Base-by-base conservation (phyloP, 2,113 vertebrate genomes). In the Helogale parvula region DNA sequence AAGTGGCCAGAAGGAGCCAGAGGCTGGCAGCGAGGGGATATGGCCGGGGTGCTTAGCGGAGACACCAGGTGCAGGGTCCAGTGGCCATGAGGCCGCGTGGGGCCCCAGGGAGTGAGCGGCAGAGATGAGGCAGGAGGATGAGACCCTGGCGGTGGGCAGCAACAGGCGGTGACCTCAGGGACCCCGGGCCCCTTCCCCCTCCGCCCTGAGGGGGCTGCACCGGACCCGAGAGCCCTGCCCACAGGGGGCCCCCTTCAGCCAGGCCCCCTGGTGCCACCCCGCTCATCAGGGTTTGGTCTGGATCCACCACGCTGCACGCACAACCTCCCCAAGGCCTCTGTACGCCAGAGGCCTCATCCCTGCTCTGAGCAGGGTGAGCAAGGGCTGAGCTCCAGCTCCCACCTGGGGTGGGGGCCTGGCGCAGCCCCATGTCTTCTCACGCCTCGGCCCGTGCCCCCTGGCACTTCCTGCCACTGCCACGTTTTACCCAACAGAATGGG, bases 381-480 rank as follows among this genome's bases (percentile, higher is more conserved):
- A 17, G 76, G 68, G 65, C 33, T n/a, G 10, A 45, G 0, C 16
- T 60, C 14, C 35, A 13, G 11, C 29, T 4, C 25, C 17, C n/a
- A 0, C 11, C 7, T 1, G 54, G 57, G 54, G 57, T 29, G 33
- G 0, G 11, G 21, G 57, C 25, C 35, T 23, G 6, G 7, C 2
- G 1, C 6, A 21, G 23, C 29, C 29, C 27, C 1, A 0, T 38
- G 0, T 17, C 38, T 27, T 69, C 69, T 19, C 25, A 15, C 7
- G n/a, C 47, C 19, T 2, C 1, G 4, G 25, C 38, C 45, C 1
- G 1, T 25, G 6, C 2, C 57, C 33, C 2, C 41, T 2, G 4
- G 31, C 65, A 7, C 31, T 41, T 29, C 23, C 68, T 21, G 4
- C 41, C 5, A 0, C 21, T 21, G 21, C 57, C 21, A 23, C 57